Evolutionary conservation across 2,113 vertebrate species (phyloP).

Genomic region (Bos indicus): DNA sequence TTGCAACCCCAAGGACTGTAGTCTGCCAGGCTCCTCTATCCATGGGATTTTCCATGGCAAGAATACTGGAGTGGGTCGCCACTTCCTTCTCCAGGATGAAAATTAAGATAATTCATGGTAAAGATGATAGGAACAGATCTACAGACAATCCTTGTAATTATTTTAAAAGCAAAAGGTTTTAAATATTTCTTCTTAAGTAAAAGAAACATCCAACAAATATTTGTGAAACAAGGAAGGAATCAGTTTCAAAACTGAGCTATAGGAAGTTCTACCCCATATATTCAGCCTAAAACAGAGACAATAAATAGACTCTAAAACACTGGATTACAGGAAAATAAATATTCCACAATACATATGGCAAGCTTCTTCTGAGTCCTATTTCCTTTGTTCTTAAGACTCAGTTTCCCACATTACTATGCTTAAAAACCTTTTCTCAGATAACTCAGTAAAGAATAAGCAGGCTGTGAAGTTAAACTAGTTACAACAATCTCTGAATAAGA

Average conservation of each 20-base stretch:
- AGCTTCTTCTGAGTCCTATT: neutral
- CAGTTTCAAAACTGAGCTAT: neutral
- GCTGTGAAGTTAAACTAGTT: slow-evolving; percentile 32
- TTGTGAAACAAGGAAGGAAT: slow-evolving; percentile 18
- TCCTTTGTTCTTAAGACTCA: slow-evolving; percentile 44
- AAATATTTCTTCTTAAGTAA: neutral
- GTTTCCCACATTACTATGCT: slow-evolving; percentile 20
- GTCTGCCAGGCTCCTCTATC: neutral
- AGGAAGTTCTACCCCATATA: neutral
- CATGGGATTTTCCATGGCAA: neutral
- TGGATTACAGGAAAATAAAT: neutral
- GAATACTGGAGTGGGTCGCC: neutral
- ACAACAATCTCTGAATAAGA: slow-evolving; percentile 59
- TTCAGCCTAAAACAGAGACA: neutral
- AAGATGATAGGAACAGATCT: neutral
- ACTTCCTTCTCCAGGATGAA: neutral
- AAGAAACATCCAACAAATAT: neutral
- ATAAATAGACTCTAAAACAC: neutral
- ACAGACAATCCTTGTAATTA: neutral
- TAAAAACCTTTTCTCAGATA: slow-evolving; percentile 29
- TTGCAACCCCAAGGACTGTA: neutral
- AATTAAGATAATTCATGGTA: neutral
- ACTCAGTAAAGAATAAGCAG: slow-evolving; percentile 30
- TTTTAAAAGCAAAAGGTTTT: neutral
- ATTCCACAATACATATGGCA: neutral